phyloP scores from a whole-genome alignment of 2,888 invertebrate genomes.

The Drosophila subquinaria region DNA sequence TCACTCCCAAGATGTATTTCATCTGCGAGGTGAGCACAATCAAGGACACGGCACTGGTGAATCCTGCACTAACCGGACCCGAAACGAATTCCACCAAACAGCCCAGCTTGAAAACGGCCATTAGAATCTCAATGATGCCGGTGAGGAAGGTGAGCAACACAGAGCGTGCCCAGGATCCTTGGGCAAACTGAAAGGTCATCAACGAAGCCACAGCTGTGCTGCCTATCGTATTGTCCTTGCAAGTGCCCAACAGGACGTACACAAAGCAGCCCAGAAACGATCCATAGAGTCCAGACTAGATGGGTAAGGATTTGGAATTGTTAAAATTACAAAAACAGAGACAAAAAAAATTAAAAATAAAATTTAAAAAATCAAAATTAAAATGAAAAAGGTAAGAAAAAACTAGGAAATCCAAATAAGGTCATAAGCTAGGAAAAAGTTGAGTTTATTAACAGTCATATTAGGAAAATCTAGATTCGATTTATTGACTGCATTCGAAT shows the following conservation, averaged over 20 bases:
- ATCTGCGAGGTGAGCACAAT: conserved; percentile 95
- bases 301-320: conserved; percentile 15
- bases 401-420: no score
- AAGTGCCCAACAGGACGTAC: conserved; percentile 95
- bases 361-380: background rate
- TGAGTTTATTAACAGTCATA: no score
- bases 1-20: conserved; percentile 92
- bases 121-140: conserved; percentile 91
- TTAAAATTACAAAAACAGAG: background rate
- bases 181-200: conserved; percentile 92
- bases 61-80: conserved; percentile 94
- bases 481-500: no score
- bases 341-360: background rate
- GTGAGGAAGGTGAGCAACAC: conserved; percentile 91
- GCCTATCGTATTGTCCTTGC: conserved; percentile 96
- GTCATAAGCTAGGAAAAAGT: no score
- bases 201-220: conserved; percentile 97
- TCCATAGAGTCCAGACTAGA: conserved; percentile 96
- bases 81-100: conserved; percentile 96
- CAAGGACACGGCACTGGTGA: conserved; percentile 95
- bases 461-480: no score
- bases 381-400: background rate
- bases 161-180: conserved; percentile 88
- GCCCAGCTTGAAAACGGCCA: conserved; percentile 93
- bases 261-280: conserved; percentile 96